Base-by-base conservation (phyloP, 30 jellyfish, hydroid and myxozoan genomes). In the Hydractinia symbiolongicarpus region DNA sequence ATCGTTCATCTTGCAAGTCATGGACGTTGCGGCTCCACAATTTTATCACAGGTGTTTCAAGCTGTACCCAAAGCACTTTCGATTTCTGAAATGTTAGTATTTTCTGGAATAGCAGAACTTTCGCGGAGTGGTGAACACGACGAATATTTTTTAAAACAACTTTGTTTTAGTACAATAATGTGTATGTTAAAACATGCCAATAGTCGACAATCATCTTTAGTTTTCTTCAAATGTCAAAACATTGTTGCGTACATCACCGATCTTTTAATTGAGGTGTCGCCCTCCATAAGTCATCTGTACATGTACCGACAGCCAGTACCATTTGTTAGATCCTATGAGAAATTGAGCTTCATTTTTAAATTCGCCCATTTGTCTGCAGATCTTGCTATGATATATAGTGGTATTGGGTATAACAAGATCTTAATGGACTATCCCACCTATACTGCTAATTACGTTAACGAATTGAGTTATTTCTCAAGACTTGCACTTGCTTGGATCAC, bases 11-110 rank as follows among this genome's bases (percentile, higher is more conserved):
- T 77, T 6, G 82, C 85, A 54, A 77, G 60, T 58, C 85, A 77
- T 77, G 85, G 85, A 5, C 85, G 85, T 54, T 77, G 85, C 40
- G 85, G 85, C 8, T 77, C 85, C 53, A 77, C 85, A 4, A 52
- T 77, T 54, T 20, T 77, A 16, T 13, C 79, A 10, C 52, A 77
- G 55, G 53, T 77, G 15, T 77, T 77, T 77, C 79, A 77, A 15
- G 50, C 77, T 19, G 60, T 77, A 54, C 85, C 85, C 0, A 17
- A 58, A 4, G 19, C 85, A 5, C 60, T 77, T 51, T 53, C 80
- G 11, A 61, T 77, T 9, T 77, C 85, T 54, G 85, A 77, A 77
- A 77, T 56, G 61, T 54, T 54, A 54, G 78, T 57, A 11, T 77
- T 77, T 61, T 8, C 79, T 54, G 85, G 60, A 21, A 15, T 77